Evolutionary conservation across 2,797 vertebrate genomes (phyloP), one percentile per base, ranked within the genome.

Genomic region (Diplodus puntazzo): DNA sequence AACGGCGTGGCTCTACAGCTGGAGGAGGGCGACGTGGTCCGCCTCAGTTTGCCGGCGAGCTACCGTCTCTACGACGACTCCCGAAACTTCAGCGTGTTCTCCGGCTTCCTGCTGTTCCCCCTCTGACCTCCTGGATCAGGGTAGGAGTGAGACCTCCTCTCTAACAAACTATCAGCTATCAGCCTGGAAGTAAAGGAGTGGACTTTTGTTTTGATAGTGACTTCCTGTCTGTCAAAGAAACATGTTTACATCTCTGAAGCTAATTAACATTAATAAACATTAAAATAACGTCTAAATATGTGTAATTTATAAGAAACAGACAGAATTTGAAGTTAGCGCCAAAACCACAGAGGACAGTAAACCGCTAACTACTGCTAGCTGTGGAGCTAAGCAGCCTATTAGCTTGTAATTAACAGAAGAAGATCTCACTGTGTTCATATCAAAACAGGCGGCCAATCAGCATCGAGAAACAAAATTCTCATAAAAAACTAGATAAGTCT

Each of bases 11-110:
- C 61, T 0, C 84, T 94, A 63, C 78, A 65, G 65, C 87, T 94
- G 46, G 81, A 91, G 49, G 16, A 3, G 3, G 90, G 82, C 0
- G 91, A 94, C 78, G 0, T 1, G 0, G 86, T 93, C 2, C 80
- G 52, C 11, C 89, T 93, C n/a, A n/a, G 82, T 4, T 81, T 94
- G 61, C 93, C 93, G 0, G 92, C 90, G 16, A 92, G 81, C 86
- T 94, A 94, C 86, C 82, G 93, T 0, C 89, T 94, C 45, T 94
- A 94, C 4, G 93, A 94, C 23, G 93, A 94, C 90, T 34, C 81
- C 1, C 21, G 91, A 0, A 90, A 89, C 83, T 92, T 94, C 82
- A 93, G 86, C 39, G 1, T 92, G 23, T 93, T 94, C 80, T 90
- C 89, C 0, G 93, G 92, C 0, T 94, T 93, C 88, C 75, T 93